Conservation (phyloP, 2,113 vertebrate genomes). For the Centrocercus urophasianus region DNA sequence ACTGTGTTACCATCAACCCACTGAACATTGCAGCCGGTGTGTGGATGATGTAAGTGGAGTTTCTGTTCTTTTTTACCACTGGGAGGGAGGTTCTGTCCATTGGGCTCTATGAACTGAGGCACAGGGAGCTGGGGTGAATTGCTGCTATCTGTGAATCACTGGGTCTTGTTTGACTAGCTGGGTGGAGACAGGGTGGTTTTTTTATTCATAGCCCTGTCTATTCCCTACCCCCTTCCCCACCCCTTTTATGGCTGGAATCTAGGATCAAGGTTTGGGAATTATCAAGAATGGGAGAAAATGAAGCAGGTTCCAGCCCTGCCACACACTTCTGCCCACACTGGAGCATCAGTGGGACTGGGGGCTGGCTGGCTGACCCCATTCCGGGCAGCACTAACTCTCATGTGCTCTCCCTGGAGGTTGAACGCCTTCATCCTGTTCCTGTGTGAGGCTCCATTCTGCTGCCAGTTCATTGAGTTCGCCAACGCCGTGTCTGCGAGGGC, state of each 20-base stretch:
- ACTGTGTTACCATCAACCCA: slow-evolving; percentile 93
- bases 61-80: background rate
- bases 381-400: background rate
- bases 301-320: background rate
- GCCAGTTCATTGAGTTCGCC: slow-evolving; percentile 96
- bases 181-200: background rate
- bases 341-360: fast-evolving
- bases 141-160: background rate
- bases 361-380: fast-evolving
- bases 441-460: slow-evolving; percentile 96
- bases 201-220: background rate
- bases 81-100: background rate
- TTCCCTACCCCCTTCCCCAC: background rate
- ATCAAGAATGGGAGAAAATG: fast-evolving
- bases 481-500: slow-evolving; percentile 83
- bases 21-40: slow-evolving; percentile 94
- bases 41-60: slow-evolving; percentile 96
- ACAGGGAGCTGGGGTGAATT: fast-evolving
- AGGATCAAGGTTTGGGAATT: background rate
- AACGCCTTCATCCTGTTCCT: slow-evolving; percentile 92
- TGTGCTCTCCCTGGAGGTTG: slow-evolving; percentile 77
- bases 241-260: background rate
- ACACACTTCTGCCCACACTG: fast-evolving
- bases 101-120: background rate
- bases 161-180: fast-evolving